Evolutionary conservation across 2,113 vertebrate genomes (phyloP), one percentile per base, ranked within the genome.

Genomic region (Azemiops feae): DNA sequence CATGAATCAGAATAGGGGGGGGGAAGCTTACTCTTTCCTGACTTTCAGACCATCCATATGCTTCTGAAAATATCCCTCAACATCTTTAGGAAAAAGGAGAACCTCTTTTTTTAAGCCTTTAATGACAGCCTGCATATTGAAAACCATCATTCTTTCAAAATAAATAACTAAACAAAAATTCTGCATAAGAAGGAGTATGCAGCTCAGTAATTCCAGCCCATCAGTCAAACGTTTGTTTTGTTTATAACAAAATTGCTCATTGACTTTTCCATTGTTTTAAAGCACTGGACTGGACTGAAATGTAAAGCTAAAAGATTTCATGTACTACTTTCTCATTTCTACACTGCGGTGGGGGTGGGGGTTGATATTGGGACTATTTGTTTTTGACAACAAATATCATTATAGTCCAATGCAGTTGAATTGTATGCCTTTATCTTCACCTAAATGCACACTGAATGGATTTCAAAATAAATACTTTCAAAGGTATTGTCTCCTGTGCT

Each of bases 381-480:
- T 89, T 94, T 91, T 94, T 92, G 92, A 94, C 91, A 95, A 95
- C 93, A 94, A 91, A 95, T 89, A 95, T 96, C 93, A 96, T 96
- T 96, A 96, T 95, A 95, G 94, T 90, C 57, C 57, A 27, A 88
- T 92, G 94, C 90, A 96, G 81, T 91, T 89, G 95, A 64, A 88
- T 94, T 96, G 94, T 86, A 91, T 95, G 95, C 92, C 88, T 91
- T 91, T 94, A 95, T 93, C 94, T 94, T 95, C 96, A 94, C 55
- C 89, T 90, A 43, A 34, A 60, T 7, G 54, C 93, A 96, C 27
- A 85, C 23, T 20, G 58, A 86, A 87, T 87, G 14, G 20, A 96
- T 96, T 97, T 94, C 96, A 95, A 95, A 96, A 96, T 93, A 95
- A 92, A 96, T 85, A 91, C 94, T 94, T 95, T 96, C 95, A 96